A percentile compares a stretch with the other conserved stretches of the same genome.
Evolutionary conservation across 2,113 vertebrate genomes (phyloP).

Genomic region (Felis chaus): DNA sequence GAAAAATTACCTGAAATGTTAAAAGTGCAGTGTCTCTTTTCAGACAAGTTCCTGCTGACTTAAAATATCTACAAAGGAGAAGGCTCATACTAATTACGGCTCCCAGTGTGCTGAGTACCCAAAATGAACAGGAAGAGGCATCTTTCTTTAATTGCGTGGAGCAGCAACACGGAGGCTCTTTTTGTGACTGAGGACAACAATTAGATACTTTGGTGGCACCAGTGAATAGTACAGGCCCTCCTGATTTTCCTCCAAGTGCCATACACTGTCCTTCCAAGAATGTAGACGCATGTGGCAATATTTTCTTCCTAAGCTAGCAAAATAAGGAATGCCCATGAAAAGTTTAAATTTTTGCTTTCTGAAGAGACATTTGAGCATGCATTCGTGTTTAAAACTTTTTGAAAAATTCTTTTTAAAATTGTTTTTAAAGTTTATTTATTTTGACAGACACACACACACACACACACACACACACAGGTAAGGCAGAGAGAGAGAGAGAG

Average conservation of each 20-base stretch:
- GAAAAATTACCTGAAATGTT: slow-evolving; percentile 23
- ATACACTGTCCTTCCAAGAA: slow-evolving; percentile 10
- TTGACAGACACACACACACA: no score
- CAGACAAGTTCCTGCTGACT: not conserved
- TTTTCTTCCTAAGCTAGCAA: not conserved
- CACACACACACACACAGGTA: no score
- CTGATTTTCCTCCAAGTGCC: not conserved
- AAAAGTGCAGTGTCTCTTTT: not conserved
- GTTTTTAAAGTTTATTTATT: no score
- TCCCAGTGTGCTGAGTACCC: fast-evolving
- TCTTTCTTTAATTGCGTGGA: not conserved
- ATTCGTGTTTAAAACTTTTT: not conserved
- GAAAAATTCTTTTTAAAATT: no score
- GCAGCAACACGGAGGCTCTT: not conserved
- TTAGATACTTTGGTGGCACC: not conserved
- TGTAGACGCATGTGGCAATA: not conserved
- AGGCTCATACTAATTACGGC: not conserved
- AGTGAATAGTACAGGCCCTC: not conserved
- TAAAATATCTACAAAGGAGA: not conserved
- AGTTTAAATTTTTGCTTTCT: not conserved
- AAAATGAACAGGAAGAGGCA: not conserved
- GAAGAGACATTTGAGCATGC: not conserved
- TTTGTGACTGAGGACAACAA: not conserved
- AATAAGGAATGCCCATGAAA: not conserved
- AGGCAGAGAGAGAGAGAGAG: no score